phyloP scores from a whole-genome alignment of 1,140 invertebrate species.

The Caenorhabditis brenneri region DNA sequence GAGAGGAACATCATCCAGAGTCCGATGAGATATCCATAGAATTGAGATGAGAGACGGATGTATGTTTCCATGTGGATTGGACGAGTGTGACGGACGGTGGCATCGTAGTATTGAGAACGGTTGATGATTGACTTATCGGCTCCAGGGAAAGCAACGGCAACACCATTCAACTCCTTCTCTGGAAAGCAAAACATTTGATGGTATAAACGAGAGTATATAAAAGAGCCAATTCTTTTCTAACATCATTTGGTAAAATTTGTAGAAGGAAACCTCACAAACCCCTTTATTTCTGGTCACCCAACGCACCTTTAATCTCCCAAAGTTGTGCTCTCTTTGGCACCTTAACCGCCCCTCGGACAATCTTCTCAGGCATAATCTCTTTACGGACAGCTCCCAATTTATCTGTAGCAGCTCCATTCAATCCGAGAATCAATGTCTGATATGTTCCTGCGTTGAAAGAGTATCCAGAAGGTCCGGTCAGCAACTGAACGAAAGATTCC shows the following conservation, averaged over 20 bases:
- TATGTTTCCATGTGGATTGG: slow-evolving; percentile 74
- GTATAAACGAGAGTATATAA: no score
- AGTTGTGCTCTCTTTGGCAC: slow-evolving; percentile 55
- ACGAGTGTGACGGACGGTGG: slow-evolving; percentile 77
- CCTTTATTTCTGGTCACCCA: not conserved
- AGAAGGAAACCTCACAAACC: slow-evolving; percentile 75
- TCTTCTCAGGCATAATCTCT: slow-evolving; percentile 67
- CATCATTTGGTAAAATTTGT: slow-evolving; percentile 72
- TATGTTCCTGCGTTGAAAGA: slow-evolving; percentile 70
- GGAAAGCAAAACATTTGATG: not conserved
- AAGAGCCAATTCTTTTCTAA: no score
- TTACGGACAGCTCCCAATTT: slow-evolving; percentile 65
- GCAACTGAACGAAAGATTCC: slow-evolving; percentile 57
- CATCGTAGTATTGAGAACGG: slow-evolving; percentile 80
- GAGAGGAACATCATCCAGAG: slow-evolving; percentile 77
- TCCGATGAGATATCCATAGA: slow-evolving; percentile 72
- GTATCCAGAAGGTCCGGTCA: slow-evolving; percentile 60
- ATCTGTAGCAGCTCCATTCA: slow-evolving; percentile 62
- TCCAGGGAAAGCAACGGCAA: slow-evolving; percentile 81
- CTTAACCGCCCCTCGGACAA: slow-evolving; percentile 64
- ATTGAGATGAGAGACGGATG: slow-evolving; percentile 66
- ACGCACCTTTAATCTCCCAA: not conserved
- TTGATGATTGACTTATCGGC: slow-evolving; percentile 81
- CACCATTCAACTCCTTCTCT: slow-evolving; percentile 76
- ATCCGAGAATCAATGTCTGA: slow-evolving; percentile 67